Base-by-base conservation (phyloP, 1,140 invertebrate genomes). In the Hirudo medicinalis region DNA sequence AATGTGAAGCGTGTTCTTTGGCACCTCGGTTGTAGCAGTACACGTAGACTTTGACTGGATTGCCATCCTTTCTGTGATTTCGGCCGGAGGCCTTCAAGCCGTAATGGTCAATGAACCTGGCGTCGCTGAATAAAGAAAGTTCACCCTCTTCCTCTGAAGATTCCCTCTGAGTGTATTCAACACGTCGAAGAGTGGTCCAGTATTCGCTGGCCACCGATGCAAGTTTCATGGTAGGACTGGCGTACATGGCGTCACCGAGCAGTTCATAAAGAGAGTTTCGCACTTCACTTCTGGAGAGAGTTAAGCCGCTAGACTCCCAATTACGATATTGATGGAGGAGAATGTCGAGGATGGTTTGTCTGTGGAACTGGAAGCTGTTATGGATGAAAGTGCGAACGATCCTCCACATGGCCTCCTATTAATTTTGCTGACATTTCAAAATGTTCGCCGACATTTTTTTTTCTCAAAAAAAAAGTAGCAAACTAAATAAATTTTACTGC, bases 321-420 rank as follows among this genome's bases (percentile, higher is more conserved):
- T 97, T 92, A 3, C 92, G 96, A 81, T 98, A 99, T 79, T 97
- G 92, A 81, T 97, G 96, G 75, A 97, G 89, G 29, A 95, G 88
- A 54, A 94, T 96, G 77, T 94, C 92, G 82, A 94, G 94, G 80
- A 98, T 96, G 82, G 98, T 94, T 77, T 92, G 93, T 74, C 95
- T 86, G 81, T 97, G 94, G 70, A 79, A 93, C 78, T 88, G 89
- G n/a, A 88, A 87, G 80, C 92, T 89, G 80, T 91, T 90, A 27
- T 92, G 89, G 57, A 87, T 85, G 78, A 97, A 91, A 13, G 93
- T 96, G 75, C 94, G 86, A 75, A 97, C 87, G 76, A 96, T 93
- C 80, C 89, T 88, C 43, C 94, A 91, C 72, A 94, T 87, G 72
- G 91, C 84, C 77, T 90, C 89, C 60, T 49, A 20, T 49, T 49